These are phyloP conservation scores for Syngnathus floridae DNA, from an alignment of 2,113 vertebrate genomes.

Conservation along the genomic window DNA sequence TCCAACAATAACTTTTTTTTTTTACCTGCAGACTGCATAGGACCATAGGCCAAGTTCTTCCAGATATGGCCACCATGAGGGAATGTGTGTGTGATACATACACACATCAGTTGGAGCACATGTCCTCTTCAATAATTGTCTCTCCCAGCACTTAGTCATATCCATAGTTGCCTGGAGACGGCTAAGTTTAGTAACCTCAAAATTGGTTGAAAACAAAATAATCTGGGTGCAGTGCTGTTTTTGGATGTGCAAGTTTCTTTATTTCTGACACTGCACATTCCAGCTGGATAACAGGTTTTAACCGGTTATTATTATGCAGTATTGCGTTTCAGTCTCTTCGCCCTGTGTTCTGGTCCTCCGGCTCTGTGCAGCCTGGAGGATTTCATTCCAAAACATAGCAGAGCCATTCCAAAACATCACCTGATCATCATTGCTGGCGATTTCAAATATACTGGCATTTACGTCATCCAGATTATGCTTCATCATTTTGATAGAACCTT, in stretches of 20 bases:
- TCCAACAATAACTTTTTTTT: background rate
- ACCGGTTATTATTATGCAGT: conserved; percentile 46
- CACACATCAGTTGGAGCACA: conserved; percentile 3
- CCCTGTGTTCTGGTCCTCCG: conserved; percentile 31
- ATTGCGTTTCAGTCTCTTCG: conserved; percentile 54
- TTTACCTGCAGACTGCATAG: background rate
- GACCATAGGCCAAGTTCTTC: background rate
- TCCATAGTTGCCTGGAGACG: conserved; percentile 12
- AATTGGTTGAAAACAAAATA: conserved; percentile 45
- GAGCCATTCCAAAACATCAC: conserved; percentile 9
- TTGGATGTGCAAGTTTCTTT: conserved; percentile 48
- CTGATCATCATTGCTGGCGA: background rate
- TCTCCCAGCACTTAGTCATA: conserved; percentile 15
- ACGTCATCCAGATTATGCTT: conserved; percentile 2
- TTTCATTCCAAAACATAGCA: conserved; percentile 28
- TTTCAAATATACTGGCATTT: conserved; percentile 11
- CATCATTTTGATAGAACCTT: too few species aligned
- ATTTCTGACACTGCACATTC: conserved; percentile 63
- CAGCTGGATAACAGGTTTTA: conserved; percentile 58
- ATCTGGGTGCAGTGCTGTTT: conserved; percentile 39
- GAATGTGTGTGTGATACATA: conserved; percentile 16
- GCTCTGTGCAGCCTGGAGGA: conserved; percentile 29
- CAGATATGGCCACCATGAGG: background rate
- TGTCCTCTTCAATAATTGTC: conserved; percentile 24
- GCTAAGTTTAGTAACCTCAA: conserved; percentile 47